Percentiles rank a stretch among this genome's conserved stretches.
phyloP scores from a whole-genome alignment of 2,113 vertebrate species.

The Charina bottae region DNA sequence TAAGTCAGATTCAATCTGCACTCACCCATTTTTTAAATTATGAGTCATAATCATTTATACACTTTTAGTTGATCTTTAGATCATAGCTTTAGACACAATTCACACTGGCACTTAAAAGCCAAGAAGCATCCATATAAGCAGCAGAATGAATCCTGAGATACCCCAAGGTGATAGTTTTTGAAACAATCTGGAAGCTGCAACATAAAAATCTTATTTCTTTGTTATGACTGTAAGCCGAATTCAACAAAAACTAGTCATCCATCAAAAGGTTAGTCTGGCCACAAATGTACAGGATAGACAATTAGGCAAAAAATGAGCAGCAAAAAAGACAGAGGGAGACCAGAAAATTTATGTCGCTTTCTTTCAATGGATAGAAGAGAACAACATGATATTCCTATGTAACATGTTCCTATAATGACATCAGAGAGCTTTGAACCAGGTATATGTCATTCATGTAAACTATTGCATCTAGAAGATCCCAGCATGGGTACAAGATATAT shows the following conservation, averaged over 20 bases:
- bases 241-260: background rate
- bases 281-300: background rate
- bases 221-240: background rate
- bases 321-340: background rate
- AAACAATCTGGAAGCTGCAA: background rate
- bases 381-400: background rate
- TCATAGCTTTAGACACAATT: background rate
- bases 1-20: background rate
- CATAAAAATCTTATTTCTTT: background rate
- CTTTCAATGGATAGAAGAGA: constrained; percentile 31
- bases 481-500: background rate
- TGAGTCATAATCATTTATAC: background rate
- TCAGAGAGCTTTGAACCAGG: background rate
- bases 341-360: background rate
- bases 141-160: background rate
- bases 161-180: background rate
- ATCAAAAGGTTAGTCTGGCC: background rate
- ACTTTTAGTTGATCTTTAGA: background rate
- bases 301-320: background rate
- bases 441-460: background rate
- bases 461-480: background rate
- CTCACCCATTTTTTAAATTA: background rate
- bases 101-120: background rate
- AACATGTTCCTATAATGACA: background rate
- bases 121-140: background rate